These are phyloP conservation scores for Spatula versicolor DNA, from an alignment of 2,797 vertebrate species.

Conservation along the genomic window DNA sequence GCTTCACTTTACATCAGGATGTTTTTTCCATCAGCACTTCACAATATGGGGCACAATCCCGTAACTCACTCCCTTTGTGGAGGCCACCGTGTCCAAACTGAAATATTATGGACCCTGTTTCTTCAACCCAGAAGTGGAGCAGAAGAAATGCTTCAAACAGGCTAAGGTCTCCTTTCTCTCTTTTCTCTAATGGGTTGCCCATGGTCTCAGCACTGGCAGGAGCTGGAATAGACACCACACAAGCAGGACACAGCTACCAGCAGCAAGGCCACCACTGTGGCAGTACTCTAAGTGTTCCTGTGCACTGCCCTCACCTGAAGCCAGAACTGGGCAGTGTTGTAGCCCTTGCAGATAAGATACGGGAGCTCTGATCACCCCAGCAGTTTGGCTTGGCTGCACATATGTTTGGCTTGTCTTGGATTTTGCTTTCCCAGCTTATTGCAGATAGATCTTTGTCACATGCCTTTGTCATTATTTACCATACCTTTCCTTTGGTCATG, in stretches of 20 bases:
- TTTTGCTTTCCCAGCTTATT: neutral
- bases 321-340: accelerated
- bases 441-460: neutral
- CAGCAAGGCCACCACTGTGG: neutral
- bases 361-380: neutral
- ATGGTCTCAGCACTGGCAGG: neutral
- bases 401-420: neutral
- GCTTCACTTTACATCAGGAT: neutral
- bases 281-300: neutral
- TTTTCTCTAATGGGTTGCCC: neutral
- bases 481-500: neutral
- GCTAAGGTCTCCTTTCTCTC: neutral
- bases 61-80: neutral
- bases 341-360: neutral
- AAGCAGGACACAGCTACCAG: neutral
- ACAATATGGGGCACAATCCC: neutral
- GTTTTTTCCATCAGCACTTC: neutral
- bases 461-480: neutral
- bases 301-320: neutral
- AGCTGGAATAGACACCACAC: no score
- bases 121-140: neutral
- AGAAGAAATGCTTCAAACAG: neutral
- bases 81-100: neutral
- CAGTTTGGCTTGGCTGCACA: neutral
- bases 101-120: neutral